phyloP scores from a whole-genome alignment of 1,140 invertebrate genomes.

The Araneus ventricosus region DNA sequence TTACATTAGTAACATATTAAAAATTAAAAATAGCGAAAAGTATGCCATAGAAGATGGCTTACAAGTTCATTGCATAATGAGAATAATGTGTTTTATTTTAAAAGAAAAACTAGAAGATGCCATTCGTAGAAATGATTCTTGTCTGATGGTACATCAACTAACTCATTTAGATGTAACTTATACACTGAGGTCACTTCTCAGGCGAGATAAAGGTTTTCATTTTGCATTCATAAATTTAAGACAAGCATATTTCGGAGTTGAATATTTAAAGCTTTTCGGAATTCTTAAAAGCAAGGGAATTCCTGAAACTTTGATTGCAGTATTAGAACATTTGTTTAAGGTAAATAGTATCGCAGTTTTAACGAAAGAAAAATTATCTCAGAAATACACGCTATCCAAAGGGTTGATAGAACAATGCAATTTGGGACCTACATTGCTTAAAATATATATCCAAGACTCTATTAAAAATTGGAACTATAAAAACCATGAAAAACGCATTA shows the following conservation, averaged over 20 bases:
- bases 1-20: not conserved
- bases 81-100: constrained; percentile 39
- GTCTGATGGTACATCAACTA: not conserved
- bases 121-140: not conserved
- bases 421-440: constrained; percentile 26
- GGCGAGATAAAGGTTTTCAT: not conserved
- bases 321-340: not conserved
- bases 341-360: not conserved
- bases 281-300: not conserved
- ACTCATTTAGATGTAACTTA: not conserved
- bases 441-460: not conserved
- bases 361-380: not conserved
- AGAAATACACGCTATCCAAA: not conserved
- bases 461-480: not conserved
- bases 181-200: too few species aligned
- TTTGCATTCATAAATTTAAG: constrained; percentile 3
- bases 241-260: not conserved
- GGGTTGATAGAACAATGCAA: not conserved
- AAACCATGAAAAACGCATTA: not conserved
- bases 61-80: constrained; percentile 10
- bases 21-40: not conserved
- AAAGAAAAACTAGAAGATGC: constrained; percentile 1
- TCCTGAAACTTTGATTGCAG: not conserved
- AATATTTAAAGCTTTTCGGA: not conserved
- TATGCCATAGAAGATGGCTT: not conserved